Base-by-base conservation (phyloP, 1,140 invertebrate genomes). In the Eriocheir sinensis region DNA sequence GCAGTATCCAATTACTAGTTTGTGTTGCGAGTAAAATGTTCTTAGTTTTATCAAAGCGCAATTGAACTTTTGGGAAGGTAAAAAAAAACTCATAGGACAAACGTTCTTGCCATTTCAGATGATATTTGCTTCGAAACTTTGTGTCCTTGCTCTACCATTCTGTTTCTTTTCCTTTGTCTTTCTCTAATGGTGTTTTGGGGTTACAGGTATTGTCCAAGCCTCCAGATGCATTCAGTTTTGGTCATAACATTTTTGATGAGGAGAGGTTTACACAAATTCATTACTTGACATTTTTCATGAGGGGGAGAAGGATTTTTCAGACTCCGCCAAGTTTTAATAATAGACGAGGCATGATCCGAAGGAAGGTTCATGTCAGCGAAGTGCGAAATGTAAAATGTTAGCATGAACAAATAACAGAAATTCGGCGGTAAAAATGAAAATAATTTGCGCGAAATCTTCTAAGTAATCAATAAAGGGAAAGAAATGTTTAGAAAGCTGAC, bases 1-100 rank as follows among this genome's bases (percentile, higher is more conserved):
- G 40, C 36, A 88, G 36, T 17, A 88, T 86, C 41, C 85, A 88
- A 88, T 41, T 88, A 88, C 12, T n/a, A 72, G 60, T 21, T 72
- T n/a, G n/a, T 21, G 17, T 21, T 21, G 27, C n/a, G 60, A 4
- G 60, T 21, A n/a, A 72, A 72, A 72, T 72, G 60, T 72, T 72
- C 60, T 72, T 72, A 72, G 60, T 72, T 72, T 88, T 40, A 88
- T 34, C 36, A 34, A n/a, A 41, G 44, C 30, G 85, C 27, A 27
- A 88, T n/a, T 72, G 6, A 72, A 27, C 60, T 72, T 21, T n/a
- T 72, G 21, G 12, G 17, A 72, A 72, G 60, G 60, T 4, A 4
- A 72, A 4, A 21, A 72, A 72, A 72, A 72, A 72, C 27, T n/a
- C n/a, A n/a, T 8, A 72, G 60, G 27, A 72, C 27, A 4, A n/a